These are phyloP conservation scores for Epinephelus malabaricus DNA, from an alignment of 2,797 vertebrate species.

Conservation along the genomic window DNA sequence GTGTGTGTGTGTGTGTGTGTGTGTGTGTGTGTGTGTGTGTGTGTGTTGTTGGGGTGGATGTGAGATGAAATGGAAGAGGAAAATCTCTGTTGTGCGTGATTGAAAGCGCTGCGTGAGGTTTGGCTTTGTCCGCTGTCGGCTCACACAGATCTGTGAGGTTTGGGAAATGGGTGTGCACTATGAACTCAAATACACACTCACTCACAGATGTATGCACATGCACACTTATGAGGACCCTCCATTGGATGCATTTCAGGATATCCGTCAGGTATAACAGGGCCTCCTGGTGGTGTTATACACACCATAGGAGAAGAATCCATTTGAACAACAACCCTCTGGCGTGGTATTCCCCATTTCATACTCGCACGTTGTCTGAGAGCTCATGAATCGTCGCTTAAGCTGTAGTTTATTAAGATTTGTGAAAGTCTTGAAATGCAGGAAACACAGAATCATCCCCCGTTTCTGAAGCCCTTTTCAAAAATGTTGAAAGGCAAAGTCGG, in stretches of 20 bases:
- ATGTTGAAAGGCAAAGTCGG: not conserved
- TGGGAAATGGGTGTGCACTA: slow-evolving; percentile 37
- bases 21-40: slow-evolving; percentile 3
- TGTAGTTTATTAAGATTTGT: not conserved
- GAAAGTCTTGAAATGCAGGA: not conserved
- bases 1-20: slow-evolving; percentile 2
- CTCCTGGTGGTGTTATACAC: slow-evolving; percentile 15
- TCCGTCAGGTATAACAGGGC: slow-evolving; percentile 6
- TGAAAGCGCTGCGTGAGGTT: slow-evolving; percentile 57
- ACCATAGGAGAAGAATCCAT: slow-evolving; percentile 32
- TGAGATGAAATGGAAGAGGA: slow-evolving; percentile 60
- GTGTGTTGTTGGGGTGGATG: not conserved
- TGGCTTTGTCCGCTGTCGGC: slow-evolving; percentile 46
- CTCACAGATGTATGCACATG: not conserved
- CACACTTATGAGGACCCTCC: slow-evolving; percentile 27
- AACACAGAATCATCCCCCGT: not conserved
- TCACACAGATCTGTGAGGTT: slow-evolving; percentile 59
- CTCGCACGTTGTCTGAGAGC: slow-evolving; percentile 3
- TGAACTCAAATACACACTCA: slow-evolving; percentile 27
- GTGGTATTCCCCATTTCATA: not conserved
- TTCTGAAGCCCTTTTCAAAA: not conserved
- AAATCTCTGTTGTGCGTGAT: slow-evolving; percentile 61
- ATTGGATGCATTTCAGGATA: slow-evolving; percentile 21
- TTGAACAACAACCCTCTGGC: slow-evolving; percentile 15
- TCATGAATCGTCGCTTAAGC: not conserved